Evolutionary conservation across 1,140 invertebrate genomes (phyloP), one percentile per base, ranked within the genome.

Genomic region (Anastrepha obliqua): DNA sequence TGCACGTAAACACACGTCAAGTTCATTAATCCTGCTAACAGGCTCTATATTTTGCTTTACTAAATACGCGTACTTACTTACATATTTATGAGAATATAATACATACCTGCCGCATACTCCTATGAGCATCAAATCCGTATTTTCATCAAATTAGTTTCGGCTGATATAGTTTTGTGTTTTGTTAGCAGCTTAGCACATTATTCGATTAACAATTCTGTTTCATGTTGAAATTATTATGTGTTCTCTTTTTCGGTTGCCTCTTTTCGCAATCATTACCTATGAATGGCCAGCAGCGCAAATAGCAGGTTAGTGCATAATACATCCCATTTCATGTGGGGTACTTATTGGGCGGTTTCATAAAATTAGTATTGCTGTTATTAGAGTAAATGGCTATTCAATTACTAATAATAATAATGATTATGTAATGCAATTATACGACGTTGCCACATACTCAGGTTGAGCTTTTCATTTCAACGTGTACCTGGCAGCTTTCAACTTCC

Each of bases 331-430:
- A 15, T 74, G 42, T 3, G 42, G 15, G 17, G 67, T 55, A 55
- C 6, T 74, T 47, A 44, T 42, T 74, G 42, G 42, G 7, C 4
- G 42, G 42, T 47, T 74, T 67, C 64, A 67, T 20, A 11, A 47
- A 42, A 74, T 74, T 74, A 74, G 42, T 1, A 2, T 8, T 29
- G 17, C 15, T 11, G 3, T 74, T 74, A 74, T 74, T 74, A 47
- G 5, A 67, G 17, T 44, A 74, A 74, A 47, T 47, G 67, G 15
- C 39, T 74, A 44, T 47, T 74, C 67, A 74, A 47, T 74, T 74
- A 74, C 39, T 47, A 74, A 74, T 44, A 47, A 74, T 47, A 74
- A n/a, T 74, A 74, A 15, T 67, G 39, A 74, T 62, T 62, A 62
- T 62, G 60, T 55, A 55, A 55, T 55, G 51, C 29, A 29, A 29